phyloP scores from a whole-genome alignment of 2,113 vertebrate genomes.

The Pelodiscus sinensis region DNA sequence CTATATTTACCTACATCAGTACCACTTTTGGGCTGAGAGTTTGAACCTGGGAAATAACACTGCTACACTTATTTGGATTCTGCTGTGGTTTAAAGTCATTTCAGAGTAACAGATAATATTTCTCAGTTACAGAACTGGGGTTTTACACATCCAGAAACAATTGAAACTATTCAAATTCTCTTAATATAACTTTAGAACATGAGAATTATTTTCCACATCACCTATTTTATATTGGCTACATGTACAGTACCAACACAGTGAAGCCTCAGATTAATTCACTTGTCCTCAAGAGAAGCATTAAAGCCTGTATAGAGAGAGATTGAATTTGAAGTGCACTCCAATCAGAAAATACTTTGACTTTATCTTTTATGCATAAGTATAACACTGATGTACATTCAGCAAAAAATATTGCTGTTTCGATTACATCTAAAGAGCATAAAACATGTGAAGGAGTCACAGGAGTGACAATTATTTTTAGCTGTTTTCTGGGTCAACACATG shows the following conservation, averaged over 20 bases:
- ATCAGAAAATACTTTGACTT: constrained; percentile 38
- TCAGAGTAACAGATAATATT: not conserved
- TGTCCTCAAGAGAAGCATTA: constrained; percentile 33
- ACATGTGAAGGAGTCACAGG: not conserved
- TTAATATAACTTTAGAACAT: not conserved
- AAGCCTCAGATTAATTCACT: constrained; percentile 52
- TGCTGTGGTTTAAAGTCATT: not conserved
- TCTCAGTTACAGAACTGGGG: not conserved
- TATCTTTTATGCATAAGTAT: constrained; percentile 51
- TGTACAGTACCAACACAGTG: not conserved
- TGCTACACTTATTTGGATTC: not conserved
- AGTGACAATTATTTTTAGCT: not conserved
- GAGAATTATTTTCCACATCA: constrained; percentile 29
- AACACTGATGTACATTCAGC: constrained; percentile 26
- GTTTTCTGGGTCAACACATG: not conserved
- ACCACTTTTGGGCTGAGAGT: not conserved
- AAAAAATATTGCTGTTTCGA: constrained; percentile 42
- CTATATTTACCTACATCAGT: rapidly evolving
- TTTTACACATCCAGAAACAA: constrained; percentile 9
- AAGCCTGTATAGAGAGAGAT: constrained; percentile 6
- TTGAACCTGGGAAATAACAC: not conserved
- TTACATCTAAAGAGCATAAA: constrained; percentile 39
- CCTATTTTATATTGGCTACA: not conserved
- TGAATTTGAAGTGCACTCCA: constrained; percentile 37
- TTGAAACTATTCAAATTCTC: not conserved